Base-by-base conservation (phyloP, 2,888 invertebrate genomes). In the Myopa testacea region DNA sequence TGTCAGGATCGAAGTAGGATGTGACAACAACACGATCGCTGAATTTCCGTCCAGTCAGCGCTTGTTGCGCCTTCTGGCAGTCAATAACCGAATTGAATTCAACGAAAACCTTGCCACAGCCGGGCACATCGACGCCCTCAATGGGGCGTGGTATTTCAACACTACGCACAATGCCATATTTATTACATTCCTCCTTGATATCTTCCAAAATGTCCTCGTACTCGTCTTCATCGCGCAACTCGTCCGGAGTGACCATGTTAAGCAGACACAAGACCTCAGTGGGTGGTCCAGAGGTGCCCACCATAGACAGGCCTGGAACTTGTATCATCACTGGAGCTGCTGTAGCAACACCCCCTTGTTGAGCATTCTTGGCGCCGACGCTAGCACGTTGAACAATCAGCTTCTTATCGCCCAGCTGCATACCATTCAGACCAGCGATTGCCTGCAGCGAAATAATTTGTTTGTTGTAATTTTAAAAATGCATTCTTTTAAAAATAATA, bases 181-280 rank as follows among this genome's bases (percentile, higher is more conserved):
- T 98, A 88, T 95, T 95, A 90, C 98, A 99, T 89, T 99, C 98
- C 90, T 98, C 98, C 85, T 95, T 95, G 85, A 99, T 98, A 89
- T 99, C 99, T 87, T 99, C 98, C 79, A 98, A 91, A 84, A 99
- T 99, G 87, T 99, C 98, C 89, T 99, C 98, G 88, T 98, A 99
- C 89, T 99, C 98, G 86, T 98, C 98, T 88, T 98, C 98, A 88
- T 97, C 96, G 85, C 95, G 94, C 81, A 99, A 91, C 89, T 99
- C 99, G 84, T 98, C 98, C 0, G 97, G 96, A 1, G 96, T 96
- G 65, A 98, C 96, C 98, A 99, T 98, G 90, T 99, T 99, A 90
- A 99, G 93, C 63, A 99, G 92, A 89, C 98, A 98, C 52, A 99
- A 92, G 77, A 95, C 95, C 92, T 98, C 95, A 34, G 97, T 97